phyloP scores from a whole-genome alignment of 2,113 vertebrate species.

The Ictalurus furcatus region DNA sequence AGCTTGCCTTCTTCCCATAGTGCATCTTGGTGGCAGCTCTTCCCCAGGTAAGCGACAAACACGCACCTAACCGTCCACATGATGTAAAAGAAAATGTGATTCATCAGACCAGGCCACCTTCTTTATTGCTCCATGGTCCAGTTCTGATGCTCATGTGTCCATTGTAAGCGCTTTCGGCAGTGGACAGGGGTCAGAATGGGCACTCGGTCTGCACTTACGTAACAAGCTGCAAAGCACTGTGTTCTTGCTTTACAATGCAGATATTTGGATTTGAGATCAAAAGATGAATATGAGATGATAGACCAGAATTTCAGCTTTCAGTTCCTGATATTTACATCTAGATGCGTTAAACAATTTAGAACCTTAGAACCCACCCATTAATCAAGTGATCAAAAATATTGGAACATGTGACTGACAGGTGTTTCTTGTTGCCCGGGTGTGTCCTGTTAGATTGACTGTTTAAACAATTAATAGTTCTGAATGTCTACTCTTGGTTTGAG shows the following conservation, averaged over 20 bases:
- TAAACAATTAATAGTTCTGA: not conserved
- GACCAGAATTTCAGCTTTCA: not conserved
- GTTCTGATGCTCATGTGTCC: too few species aligned
- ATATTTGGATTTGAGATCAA: not conserved
- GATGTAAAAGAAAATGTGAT: too few species aligned
- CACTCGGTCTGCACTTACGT: too few species aligned
- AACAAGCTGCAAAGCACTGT: too few species aligned
- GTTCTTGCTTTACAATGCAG: not conserved
- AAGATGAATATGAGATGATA: not conserved
- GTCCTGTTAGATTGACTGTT: not conserved
- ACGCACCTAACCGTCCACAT: too few species aligned
- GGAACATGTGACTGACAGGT: not conserved
- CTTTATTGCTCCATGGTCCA: too few species aligned
- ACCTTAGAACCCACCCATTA: not conserved
- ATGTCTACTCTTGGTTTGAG: not conserved
- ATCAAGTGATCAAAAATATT: not conserved
- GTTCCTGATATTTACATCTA: not conserved
- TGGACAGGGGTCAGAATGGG: too few species aligned
- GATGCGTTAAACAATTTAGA: not conserved
- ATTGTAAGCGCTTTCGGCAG: too few species aligned
- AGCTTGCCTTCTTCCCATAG: too few species aligned
- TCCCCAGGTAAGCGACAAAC: too few species aligned
- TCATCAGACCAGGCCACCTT: too few species aligned
- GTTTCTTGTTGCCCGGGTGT: not conserved
- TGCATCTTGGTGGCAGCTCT: too few species aligned